Evolutionary conservation across 2,888 invertebrate genomes (phyloP).

Genomic region (Lagria hirta): DNA sequence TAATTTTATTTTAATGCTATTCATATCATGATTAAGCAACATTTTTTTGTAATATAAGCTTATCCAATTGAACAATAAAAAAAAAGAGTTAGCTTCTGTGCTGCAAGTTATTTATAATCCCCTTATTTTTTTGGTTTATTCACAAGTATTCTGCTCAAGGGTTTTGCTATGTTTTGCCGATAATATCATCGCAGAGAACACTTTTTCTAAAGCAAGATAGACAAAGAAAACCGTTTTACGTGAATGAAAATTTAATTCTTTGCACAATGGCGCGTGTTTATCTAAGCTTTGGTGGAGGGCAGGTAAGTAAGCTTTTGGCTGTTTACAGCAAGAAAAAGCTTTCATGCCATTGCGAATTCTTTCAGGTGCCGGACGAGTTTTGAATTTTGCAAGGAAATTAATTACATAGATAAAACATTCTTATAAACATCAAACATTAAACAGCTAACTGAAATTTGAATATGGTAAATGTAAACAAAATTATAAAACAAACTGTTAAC

Average conservation of each 20-base stretch:
- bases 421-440: too few relatives aligned
- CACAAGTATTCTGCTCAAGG: constrained; percentile 1
- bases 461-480: too few relatives aligned
- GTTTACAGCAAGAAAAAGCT: constrained; percentile 14
- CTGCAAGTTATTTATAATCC: background rate
- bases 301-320: constrained; percentile 9
- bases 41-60: too few relatives aligned
- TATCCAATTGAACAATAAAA: too few relatives aligned
- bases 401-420: too few relatives aligned
- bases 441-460: too few relatives aligned
- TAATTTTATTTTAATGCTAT: too few relatives aligned
- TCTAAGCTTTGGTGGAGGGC: constrained; percentile 11
- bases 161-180: constrained; percentile 2
- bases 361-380: constrained; percentile 5
- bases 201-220: background rate
- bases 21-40: too few relatives aligned
- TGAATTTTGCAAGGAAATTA: too few relatives aligned
- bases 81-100: constrained; percentile 3
- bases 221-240: constrained; percentile 3
- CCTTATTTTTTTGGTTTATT: constrained; percentile 7
- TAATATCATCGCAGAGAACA: too few relatives aligned
- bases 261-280: constrained; percentile 15
- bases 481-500: too few relatives aligned
- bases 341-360: too few relatives aligned
- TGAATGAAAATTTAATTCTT: constrained; percentile 17